A percentile compares a stretch with the other conserved stretches of the same genome.
These are phyloP conservation scores for Gonatopus flavifemur DNA, from an alignment of 1,140 invertebrate species.

Conservation along the genomic window DNA sequence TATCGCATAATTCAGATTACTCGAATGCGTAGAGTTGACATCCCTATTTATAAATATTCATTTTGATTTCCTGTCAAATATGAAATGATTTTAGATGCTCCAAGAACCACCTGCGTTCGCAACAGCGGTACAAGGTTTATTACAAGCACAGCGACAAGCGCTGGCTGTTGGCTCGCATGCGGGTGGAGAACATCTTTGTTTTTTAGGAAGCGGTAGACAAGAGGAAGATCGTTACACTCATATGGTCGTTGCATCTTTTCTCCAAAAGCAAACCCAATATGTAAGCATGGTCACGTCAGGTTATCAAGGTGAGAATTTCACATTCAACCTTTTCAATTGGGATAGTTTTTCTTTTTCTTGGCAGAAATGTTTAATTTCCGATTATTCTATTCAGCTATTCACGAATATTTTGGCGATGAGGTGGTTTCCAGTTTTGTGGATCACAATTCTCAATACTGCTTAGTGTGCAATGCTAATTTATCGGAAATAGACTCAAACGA, in stretches of 20 bases:
- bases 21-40: too few species aligned
- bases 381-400: constrained; percentile 64
- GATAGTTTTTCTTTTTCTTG: constrained; percentile 1
- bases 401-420: constrained; percentile 81
- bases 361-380: not conserved
- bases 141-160: constrained; percentile 87
- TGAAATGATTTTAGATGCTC: constrained; percentile 49
- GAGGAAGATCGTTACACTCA: constrained; percentile 97
- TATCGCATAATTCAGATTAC: too few species aligned
- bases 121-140: constrained; percentile 91
- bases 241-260: constrained; percentile 97
- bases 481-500: constrained; percentile 55
- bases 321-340: constrained; percentile 1
- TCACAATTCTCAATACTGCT: constrained; percentile 76
- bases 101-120: constrained; percentile 93
- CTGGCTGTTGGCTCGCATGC: constrained; percentile 84
- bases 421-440: constrained; percentile 78
- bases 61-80: not conserved
- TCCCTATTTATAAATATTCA: not conserved
- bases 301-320: constrained; percentile 69
- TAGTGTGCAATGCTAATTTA: constrained; percentile 73
- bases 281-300: constrained; percentile 92
- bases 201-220: constrained; percentile 91
- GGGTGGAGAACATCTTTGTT: constrained; percentile 95
- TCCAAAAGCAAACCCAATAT: constrained; percentile 91